A percentile compares a stretch with the other conserved stretches of the same genome.
Evolutionary conservation across 2,797 vertebrate species (phyloP).

Genomic region (Hapalemur alaotrensis): DNA sequence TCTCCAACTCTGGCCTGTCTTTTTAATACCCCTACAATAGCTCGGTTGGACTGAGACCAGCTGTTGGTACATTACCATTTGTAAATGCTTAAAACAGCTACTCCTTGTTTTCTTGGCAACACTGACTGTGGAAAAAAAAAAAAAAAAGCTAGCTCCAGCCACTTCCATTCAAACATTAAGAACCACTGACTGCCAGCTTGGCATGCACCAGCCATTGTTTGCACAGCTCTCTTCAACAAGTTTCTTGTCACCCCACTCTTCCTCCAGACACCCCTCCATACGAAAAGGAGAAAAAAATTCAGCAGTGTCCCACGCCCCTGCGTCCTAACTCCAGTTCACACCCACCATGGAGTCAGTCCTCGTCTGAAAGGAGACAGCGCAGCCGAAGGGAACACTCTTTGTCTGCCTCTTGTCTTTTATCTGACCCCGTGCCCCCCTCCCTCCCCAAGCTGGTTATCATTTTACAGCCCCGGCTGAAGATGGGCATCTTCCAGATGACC

Average conservation of each 20-base stretch:
- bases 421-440: background rate
- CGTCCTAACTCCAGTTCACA: conserved; percentile 61
- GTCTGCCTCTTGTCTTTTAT: conserved; percentile 28
- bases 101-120: conserved; percentile 88
- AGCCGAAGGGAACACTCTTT: conserved; percentile 13
- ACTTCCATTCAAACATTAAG: conserved; percentile 87
- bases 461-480: background rate
- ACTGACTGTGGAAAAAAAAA: conserved; percentile 55
- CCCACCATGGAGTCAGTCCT: background rate
- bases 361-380: conserved; percentile 43
- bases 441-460: background rate
- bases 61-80: conserved; percentile 89
- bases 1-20: conserved; percentile 88
- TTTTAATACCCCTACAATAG: conserved; percentile 89
- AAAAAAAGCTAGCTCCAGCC: conserved; percentile 58
- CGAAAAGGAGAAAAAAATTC: conserved; percentile 32
- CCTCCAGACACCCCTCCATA: background rate
- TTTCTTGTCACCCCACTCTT: conserved; percentile 61
- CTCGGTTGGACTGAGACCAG: conserved; percentile 87
- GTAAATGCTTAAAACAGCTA: conserved; percentile 90
- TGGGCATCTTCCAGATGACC: background rate
- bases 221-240: conserved; percentile 81
- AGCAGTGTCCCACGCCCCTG: conserved; percentile 19
- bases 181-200: conserved; percentile 83
- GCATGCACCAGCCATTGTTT: conserved; percentile 84